These are phyloP conservation scores for Halisarca cf. caerulea DNA, from an alignment of 37 sponge, comb jelly and placozoan species.

Conservation along the genomic window DNA sequence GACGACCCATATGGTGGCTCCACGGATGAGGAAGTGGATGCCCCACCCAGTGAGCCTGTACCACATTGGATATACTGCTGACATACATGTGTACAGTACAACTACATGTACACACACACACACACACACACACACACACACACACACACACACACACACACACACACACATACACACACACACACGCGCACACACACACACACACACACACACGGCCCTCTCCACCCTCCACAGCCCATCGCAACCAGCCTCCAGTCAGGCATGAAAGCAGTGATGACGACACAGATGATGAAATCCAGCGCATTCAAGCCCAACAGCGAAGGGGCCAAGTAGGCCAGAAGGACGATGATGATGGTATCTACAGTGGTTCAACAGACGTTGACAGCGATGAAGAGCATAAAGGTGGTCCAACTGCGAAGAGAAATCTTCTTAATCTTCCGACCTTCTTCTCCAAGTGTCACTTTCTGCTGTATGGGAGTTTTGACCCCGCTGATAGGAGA, in stretches of 20 bases:
- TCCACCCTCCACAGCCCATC: too few relatives aligned
- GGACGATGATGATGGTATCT: conserved; percentile 53
- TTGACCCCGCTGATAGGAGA: conserved; percentile 38
- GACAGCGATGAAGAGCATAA: conserved; percentile 9
- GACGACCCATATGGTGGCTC: conserved; percentile 75
- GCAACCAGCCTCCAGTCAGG: too few relatives aligned
- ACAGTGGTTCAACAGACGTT: conserved; percentile 80
- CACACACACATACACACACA: too few relatives aligned
- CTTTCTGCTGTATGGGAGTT: conserved; percentile 79
- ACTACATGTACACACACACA: too few relatives aligned
- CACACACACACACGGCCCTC: too few relatives aligned
- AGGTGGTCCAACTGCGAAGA: neutral
- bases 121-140: too few relatives aligned
- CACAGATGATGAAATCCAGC: conserved; percentile 53
- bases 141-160: too few relatives aligned
- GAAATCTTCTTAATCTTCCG: conserved; percentile 60
- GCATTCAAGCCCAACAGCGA: neutral
- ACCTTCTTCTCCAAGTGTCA: conserved; percentile 61
- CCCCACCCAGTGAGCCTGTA: too few relatives aligned
- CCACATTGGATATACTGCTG: too few relatives aligned
- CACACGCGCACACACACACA: too few relatives aligned
- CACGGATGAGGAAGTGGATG: conserved; percentile 69
- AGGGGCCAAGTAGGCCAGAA: neutral
- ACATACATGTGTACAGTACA: too few relatives aligned
- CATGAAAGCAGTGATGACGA: conserved; percentile 2